Base-by-base conservation (phyloP, 2,888 invertebrate genomes). In the Timandra comae region DNA sequence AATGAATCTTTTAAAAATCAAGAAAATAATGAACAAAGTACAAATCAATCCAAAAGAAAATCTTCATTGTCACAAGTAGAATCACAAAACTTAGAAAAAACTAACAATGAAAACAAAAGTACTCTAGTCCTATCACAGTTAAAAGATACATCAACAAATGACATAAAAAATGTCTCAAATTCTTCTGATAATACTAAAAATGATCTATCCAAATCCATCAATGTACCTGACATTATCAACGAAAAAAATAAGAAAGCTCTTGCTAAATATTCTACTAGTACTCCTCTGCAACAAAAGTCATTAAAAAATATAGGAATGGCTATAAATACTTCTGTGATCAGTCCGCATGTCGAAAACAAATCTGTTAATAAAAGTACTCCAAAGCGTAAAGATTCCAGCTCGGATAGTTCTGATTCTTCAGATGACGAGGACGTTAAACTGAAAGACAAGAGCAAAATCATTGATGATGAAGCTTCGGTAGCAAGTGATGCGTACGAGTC, bases 401-500 rank as follows among this genome's bases (percentile, higher is more conserved):
- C n/a, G 2, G 45, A 52, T 7, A 16, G 1, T 16, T 3, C 3
- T 5, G 6, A 16, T 16, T 3, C 3, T 16, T 46, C 43, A 29
- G 52, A 53, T 6, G 56, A 53, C 12, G 56, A 58, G 19, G 41
- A 55, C 27, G 50, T 50, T 12, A 38, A 51, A 7, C 49, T 54
- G 10, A 38, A 51, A 30, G 40, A 54, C 7, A 54, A 48, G 29
- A 67, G 46, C 46, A 52, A 59, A 16, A 16, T 16, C 16, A 21
- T 82, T 4, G 63, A 73, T 41, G 58, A 74, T 44, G 73, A 82
- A 61, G 84, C 82, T 10, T 68, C 69, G 35, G 81, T 79, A 44
- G 80, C 74, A 5, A 68, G 74, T 37, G 71, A 74, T 33, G 63
- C 77, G 43, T 86, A 86, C 46, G 67, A 80, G 57, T 86, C 86